Base-by-base conservation (phyloP, 2,888 invertebrate species). In the Isotomurus palustris region DNA sequence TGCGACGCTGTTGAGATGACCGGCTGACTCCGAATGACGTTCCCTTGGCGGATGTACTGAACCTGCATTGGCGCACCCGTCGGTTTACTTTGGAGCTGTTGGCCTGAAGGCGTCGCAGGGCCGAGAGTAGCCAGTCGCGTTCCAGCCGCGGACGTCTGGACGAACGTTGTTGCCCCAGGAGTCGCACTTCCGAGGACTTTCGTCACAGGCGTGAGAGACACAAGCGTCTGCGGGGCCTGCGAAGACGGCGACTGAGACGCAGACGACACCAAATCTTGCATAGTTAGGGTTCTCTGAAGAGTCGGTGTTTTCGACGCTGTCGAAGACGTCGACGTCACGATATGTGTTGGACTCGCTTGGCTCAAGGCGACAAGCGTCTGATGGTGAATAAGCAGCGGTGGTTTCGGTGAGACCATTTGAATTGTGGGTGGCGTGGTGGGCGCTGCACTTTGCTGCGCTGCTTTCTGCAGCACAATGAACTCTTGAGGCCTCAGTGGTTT, bases 121-220 rank as follows among this genome's bases (percentile, higher is more conserved):
- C 41, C 12, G 25, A 49, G 29, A 17, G 53, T 44, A 12, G 58
- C 43, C n/a, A 38, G n/a, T 4, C 52, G 48, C 8, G 40, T 24
- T 40, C 29, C 41, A 4, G 43, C 38, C 1, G 61, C 55, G 25
- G 50, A 21, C 12, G 61, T 38, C 28, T 53, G 57, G 10, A 57
- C 57, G 2, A 61, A 24, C 8, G 55, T 50, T 12, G 56, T 50
- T n/a, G 56, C 0, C 1, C 58, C 58, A 38, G 45, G 55, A 6
- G 49, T 19, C 17, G 25, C 54, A n/a, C 52, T 54, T 2, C 55
- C 27, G 1, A 62, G n/a, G n/a, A 53, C 48, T 6, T 48, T 54
- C 6, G 41, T 40, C 56, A 56, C 56, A 8, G 61, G 64, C 2
- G 61, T 58, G n/a, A 64, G 29, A 1, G 62, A 62, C 10, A 64